phyloP scores from a whole-genome alignment of 2,797 vertebrate species.

The Microchirus variegatus region DNA sequence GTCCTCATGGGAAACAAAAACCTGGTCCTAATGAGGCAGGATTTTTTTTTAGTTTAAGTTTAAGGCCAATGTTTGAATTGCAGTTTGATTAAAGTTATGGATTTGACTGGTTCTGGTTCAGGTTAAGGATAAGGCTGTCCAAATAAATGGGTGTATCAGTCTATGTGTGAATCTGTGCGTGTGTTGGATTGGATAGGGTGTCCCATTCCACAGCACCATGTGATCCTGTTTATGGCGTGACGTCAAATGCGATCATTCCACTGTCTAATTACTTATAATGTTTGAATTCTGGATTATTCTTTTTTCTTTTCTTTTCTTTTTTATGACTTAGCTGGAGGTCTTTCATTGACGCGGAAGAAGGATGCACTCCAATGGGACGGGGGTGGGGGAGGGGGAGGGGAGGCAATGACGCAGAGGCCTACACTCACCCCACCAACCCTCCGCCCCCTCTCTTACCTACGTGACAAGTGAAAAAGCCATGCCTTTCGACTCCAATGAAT shows the following conservation, averaged over 20 bases:
- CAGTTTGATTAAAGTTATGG: no score
- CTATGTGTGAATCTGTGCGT: no score
- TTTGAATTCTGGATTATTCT: conserved; percentile 55
- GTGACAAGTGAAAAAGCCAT: conserved; percentile 88
- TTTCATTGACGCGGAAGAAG: conserved; percentile 88
- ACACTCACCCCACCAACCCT: conserved; percentile 29
- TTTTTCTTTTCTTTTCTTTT: conserved; percentile 63
- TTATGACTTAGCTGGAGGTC: conserved; percentile 86
- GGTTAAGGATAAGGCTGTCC: no score
- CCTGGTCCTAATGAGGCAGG: no score
- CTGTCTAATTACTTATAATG: conserved; percentile 68
- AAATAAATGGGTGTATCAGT: no score
- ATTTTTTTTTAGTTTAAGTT: no score
- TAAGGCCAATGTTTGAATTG: no score
- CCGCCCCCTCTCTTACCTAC: conserved; percentile 49
- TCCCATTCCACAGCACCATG: conserved; percentile 7
- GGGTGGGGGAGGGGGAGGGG: background rate
- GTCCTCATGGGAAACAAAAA: no score
- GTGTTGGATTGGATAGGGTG: no score
- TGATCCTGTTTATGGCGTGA: conserved; percentile 45
- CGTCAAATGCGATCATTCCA: conserved; percentile 72
- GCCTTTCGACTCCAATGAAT: conserved; percentile 85
- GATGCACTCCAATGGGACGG: conserved; percentile 86
- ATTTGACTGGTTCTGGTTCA: no score
- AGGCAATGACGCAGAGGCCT: conserved; percentile 89